phyloP scores from a whole-genome alignment of 1,140 invertebrate species.

The Musca vetustissima region DNA sequence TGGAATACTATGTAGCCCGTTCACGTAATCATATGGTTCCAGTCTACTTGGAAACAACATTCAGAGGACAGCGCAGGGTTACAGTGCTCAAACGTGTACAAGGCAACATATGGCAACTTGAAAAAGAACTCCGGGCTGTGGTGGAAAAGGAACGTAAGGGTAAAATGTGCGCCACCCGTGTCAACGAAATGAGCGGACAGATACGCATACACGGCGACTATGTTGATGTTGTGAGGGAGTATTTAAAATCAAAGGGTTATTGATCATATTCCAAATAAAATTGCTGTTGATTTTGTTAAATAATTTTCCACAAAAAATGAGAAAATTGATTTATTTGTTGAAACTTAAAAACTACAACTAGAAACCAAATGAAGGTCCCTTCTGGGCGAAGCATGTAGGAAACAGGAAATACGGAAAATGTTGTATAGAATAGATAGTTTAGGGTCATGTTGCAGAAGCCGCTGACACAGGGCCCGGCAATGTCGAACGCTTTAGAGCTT shows the following conservation, averaged over 20 bases:
- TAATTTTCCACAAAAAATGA: constrained; percentile 6
- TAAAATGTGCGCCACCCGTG: constrained; percentile 65
- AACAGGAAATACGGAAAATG: no score
- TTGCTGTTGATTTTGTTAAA: not conserved
- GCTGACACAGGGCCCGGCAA: constrained; percentile 32
- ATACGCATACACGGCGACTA: constrained; percentile 79
- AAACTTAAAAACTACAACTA: constrained; percentile 21
- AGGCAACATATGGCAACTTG: constrained; percentile 83
- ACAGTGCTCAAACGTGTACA: constrained; percentile 72
- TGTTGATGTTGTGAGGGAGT: constrained; percentile 68
- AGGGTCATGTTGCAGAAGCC: constrained; percentile 14
- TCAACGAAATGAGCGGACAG: constrained; percentile 75
- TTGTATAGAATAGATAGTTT: not conserved
- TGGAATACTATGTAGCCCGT: constrained; percentile 73
- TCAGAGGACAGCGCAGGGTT: constrained; percentile 65
- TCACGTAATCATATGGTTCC: constrained; percentile 81
- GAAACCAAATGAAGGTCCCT: not conserved
- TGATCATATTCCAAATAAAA: constrained; percentile 47
- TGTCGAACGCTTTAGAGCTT: constrained; percentile 69
- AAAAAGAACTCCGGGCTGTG: constrained; percentile 69
- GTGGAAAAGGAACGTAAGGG: constrained; percentile 61
- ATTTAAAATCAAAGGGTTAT: constrained; percentile 76
- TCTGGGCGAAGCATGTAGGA: no score
- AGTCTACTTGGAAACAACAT: constrained; percentile 68
- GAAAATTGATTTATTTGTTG: constrained; percentile 5